Conservation (phyloP, 2,113 vertebrate species). For the Cheirogaleus medius region DNA sequence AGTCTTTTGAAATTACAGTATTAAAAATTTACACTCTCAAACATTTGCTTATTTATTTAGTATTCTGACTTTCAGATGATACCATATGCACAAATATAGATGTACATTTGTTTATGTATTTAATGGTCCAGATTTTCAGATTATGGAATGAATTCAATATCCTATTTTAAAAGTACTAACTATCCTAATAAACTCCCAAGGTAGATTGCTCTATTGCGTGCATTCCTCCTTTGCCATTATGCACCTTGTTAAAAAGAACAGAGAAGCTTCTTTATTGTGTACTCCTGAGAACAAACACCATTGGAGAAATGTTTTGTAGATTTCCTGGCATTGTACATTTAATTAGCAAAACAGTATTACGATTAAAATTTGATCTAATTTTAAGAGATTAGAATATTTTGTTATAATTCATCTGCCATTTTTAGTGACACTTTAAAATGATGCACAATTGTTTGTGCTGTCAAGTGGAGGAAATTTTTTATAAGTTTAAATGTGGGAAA, state of each 20-base stretch:
- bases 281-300: background rate
- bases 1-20: conserved; percentile 29
- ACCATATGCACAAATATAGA: background rate
- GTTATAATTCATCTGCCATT: background rate
- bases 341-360: background rate
- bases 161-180: background rate
- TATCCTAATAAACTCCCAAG: background rate
- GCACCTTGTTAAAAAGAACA: conserved; percentile 7
- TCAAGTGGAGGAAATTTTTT: conserved; percentile 8
- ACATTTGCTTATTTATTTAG: conserved; percentile 7
- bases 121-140: background rate
- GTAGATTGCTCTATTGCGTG: background rate
- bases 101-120: background rate
- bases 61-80: conserved; percentile 23
- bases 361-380: conserved; percentile 24
- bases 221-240: background rate
- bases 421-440: conserved; percentile 6
- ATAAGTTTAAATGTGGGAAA: conserved; percentile 21
- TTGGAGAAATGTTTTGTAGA: background rate
- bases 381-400: conserved; percentile 23
- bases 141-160: conserved; percentile 43
- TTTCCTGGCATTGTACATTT: conserved; percentile 36
- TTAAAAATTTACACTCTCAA: conserved; percentile 34
- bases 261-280: background rate
- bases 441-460: conserved; percentile 26